Conservation (phyloP, 2,888 invertebrate genomes). For the Tipula vernalis region DNA sequence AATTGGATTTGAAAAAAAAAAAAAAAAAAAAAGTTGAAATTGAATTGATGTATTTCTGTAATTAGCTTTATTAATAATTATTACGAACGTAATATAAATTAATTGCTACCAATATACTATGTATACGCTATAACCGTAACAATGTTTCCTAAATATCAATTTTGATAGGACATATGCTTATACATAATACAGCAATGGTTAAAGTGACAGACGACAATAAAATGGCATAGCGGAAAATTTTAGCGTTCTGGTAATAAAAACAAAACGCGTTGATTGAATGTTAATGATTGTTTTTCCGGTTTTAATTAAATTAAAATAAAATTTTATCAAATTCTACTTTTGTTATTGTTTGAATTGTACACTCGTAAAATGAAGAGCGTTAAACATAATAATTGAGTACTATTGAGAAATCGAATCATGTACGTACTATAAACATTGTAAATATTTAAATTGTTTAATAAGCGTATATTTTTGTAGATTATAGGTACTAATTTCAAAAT, state of each 20-base stretch:
- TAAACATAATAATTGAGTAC: neutral
- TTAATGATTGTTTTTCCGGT: neutral
- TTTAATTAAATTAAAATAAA: neutral
- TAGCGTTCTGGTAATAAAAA: neutral
- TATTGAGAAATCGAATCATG: neutral
- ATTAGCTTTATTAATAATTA: too few species aligned
- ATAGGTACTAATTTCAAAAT: too few species aligned
- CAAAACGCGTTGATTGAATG: neutral
- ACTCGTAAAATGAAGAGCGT: neutral
- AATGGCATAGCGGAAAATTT: neutral
- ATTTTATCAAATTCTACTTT: neutral
- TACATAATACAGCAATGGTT: neutral
- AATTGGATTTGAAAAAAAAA: too few species aligned
- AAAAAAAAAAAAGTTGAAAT: too few species aligned
- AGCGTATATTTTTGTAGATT: neutral
- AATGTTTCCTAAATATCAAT: neutral
- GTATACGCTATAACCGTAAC: neutral
- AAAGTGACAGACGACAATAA: neutral
- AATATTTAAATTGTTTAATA: neutral
- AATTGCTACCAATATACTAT: too few species aligned
- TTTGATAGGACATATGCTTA: neutral
- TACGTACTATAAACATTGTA: neutral
- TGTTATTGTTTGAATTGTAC: neutral
- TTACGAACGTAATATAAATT: too few species aligned
- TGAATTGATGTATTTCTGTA: too few species aligned